Evolutionary conservation across 2,113 vertebrate genomes (phyloP).

Genomic region (Vulpes vulpes): DNA sequence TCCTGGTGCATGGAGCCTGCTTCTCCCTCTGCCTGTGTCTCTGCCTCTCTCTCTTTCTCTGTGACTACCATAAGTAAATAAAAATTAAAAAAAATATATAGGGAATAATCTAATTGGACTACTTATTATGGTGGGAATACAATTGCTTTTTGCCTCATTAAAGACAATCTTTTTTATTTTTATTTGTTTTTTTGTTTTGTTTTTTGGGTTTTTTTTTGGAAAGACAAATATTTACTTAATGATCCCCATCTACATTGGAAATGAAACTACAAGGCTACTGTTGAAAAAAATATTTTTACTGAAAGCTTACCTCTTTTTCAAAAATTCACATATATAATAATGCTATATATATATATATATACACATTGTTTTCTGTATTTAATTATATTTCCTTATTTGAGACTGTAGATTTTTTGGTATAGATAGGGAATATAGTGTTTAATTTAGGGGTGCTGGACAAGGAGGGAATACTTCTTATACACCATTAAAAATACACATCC

Average conservation of each 20-base stretch:
- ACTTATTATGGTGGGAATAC: background rate
- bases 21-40: too few species aligned
- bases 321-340: background rate
- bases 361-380: background rate
- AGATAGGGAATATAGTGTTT: background rate
- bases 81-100: background rate
- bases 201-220: background rate
- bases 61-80: too few species aligned
- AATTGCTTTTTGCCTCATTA: background rate
- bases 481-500: background rate
- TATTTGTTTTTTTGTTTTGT: too few species aligned
- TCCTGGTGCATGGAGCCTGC: too few species aligned
- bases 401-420: background rate
- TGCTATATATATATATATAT: background rate
- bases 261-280: background rate
- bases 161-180: background rate
- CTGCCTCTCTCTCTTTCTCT: too few species aligned
- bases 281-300: background rate
- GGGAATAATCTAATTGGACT: background rate
- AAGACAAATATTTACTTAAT: background rate
- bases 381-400: background rate
- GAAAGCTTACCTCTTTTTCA: background rate
- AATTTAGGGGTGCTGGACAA: background rate
- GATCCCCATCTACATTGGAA: background rate
- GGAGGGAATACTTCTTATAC: background rate